Conservation (phyloP, 2,888 invertebrate species). For the Sinohyriopsis cumingii region DNA sequence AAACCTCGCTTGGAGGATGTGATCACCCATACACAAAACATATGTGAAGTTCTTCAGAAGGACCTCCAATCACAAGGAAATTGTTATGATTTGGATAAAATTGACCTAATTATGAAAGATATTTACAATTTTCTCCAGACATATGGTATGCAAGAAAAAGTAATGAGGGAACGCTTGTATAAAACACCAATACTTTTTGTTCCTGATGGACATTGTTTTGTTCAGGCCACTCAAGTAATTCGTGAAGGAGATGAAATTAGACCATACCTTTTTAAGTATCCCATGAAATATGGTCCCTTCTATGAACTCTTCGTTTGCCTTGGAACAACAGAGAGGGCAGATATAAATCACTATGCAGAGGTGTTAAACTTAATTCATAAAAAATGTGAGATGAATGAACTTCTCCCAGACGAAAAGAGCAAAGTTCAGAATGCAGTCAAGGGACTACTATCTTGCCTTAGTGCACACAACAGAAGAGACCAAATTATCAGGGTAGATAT, state of each 20-base stretch:
- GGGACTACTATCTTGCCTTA: too few relatives aligned
- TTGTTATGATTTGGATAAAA: background rate
- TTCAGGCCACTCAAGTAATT: conserved; percentile 1
- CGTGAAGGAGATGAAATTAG: conserved; percentile 8
- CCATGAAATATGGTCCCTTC: conserved; percentile 6
- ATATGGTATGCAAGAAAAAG: too few relatives aligned
- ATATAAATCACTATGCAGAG: conserved; percentile 6
- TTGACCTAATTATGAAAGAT: background rate
- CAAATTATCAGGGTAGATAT: background rate
- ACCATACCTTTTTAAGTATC: conserved; percentile 10
- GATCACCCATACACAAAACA: conserved; percentile 13
- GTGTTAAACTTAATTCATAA: conserved; percentile 4
- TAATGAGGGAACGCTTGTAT: background rate
- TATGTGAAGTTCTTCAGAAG: conserved; percentile 11
- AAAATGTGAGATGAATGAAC: too few relatives aligned
- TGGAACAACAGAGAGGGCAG: conserved; percentile 7
- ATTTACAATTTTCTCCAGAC: background rate
- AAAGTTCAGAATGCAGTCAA: too few relatives aligned
- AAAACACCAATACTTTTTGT: conserved; percentile 15
- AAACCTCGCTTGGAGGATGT: conserved; percentile 6
- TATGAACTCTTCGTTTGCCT: conserved; percentile 10
- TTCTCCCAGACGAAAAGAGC: too few relatives aligned
- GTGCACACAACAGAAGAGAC: too few relatives aligned
- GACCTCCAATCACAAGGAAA: background rate
- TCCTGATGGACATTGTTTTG: conserved; percentile 5